phyloP scores from a whole-genome alignment of 2,797 vertebrate genomes.

The Bovichtus variegatus region DNA sequence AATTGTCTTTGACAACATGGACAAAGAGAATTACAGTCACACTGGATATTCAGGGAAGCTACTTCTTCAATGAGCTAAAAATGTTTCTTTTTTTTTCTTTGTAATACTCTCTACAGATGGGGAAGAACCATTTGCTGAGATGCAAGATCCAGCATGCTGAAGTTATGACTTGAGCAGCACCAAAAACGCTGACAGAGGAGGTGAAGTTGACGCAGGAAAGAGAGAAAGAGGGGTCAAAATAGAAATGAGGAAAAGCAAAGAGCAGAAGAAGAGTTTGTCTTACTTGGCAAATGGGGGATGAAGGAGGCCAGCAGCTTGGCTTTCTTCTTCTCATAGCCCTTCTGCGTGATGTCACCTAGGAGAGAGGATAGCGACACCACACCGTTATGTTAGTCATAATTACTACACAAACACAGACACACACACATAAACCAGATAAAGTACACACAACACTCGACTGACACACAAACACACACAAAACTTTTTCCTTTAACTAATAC shows the following conservation, averaged over 20 bases:
- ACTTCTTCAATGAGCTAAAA: neutral
- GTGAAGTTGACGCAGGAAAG: neutral
- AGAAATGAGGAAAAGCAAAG: slow-evolving; percentile 20
- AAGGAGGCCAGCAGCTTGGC: slow-evolving; percentile 93
- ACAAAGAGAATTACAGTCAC: slow-evolving; percentile 39
- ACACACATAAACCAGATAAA: slow-evolving; percentile 36
- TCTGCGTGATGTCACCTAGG: slow-evolving; percentile 98
- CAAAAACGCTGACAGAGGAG: neutral
- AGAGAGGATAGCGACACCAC: slow-evolving; percentile 76
- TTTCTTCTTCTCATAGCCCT: slow-evolving; percentile 98
- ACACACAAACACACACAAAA: slow-evolving; percentile 33
- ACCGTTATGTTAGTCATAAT: slow-evolving; percentile 72
- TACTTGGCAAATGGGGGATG: slow-evolving; percentile 92
- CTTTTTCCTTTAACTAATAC: slow-evolving; percentile 51
- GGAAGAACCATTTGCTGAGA: neutral
- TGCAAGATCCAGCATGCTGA: neutral
- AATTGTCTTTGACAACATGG: slow-evolving; percentile 22
- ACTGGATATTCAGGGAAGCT: slow-evolving; percentile 13
- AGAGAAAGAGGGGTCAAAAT: neutral
- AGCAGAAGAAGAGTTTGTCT: slow-evolving; percentile 59
- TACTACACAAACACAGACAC: slow-evolving; percentile 65
- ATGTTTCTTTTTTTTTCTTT: fast-evolving
- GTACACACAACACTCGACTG: slow-evolving; percentile 13
- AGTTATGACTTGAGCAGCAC: slow-evolving; percentile 5
- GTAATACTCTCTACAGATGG: neutral